Evolutionary conservation across 2,888 invertebrate species (phyloP).

Genomic region (Meta bourneti): DNA sequence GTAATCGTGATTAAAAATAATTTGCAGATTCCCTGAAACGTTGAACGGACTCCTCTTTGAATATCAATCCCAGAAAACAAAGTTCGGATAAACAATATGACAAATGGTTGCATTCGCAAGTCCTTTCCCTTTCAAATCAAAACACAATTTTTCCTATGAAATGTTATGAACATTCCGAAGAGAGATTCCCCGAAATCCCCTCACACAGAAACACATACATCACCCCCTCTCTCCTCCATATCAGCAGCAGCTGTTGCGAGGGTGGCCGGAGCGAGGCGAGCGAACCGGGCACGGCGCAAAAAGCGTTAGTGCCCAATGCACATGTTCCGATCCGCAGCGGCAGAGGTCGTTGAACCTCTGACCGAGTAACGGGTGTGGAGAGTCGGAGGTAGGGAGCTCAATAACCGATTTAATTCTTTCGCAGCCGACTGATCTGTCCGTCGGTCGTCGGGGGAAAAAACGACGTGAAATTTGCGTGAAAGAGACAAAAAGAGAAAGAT

Average conservation of each 20-base stretch:
- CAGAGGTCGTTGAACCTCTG: conserved; percentile 68
- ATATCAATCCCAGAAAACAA: too few species aligned
- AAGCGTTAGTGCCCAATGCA: not conserved
- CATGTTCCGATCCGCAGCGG: not conserved
- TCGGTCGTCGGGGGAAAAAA: conserved; percentile 16
- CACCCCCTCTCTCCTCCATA: not conserved
- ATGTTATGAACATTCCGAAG: too few species aligned
- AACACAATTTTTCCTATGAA: too few species aligned
- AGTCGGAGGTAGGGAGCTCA: conserved; percentile 27
- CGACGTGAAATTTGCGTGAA: conserved; percentile 34
- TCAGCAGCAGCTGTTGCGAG: conserved; percentile 11
- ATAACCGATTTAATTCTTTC: conserved; percentile 61
- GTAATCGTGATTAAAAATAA: too few species aligned
- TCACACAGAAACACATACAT: too few species aligned
- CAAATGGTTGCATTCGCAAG: too few species aligned
- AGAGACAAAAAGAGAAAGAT: conserved; percentile 35
- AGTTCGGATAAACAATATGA: too few species aligned
- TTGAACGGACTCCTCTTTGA: too few species aligned
- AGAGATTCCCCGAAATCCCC: too few species aligned
- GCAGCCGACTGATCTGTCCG: conserved; percentile 27
- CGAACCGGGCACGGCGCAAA: not conserved
- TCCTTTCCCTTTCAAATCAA: too few species aligned
- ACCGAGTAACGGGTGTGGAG: conserved; percentile 67
- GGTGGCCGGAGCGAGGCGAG: not conserved
- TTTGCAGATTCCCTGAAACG: too few species aligned